Evolutionary conservation across 2,113 vertebrate genomes (phyloP).

Genomic region (Hippocampus guttulatus): DNA sequence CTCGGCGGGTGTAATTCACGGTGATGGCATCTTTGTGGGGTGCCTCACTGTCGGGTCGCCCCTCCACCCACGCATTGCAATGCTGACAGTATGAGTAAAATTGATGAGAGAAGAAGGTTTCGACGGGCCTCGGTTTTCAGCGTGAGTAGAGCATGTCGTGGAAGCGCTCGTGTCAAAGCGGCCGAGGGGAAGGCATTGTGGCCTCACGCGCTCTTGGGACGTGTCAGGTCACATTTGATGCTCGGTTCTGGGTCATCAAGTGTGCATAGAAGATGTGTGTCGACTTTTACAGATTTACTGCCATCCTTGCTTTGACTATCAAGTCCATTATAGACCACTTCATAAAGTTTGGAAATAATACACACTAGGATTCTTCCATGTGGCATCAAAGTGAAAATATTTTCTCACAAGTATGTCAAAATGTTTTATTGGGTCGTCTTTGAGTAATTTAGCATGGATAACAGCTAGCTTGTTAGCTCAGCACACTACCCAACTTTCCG

Average conservation of each 20-base stretch:
- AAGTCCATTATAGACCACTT: no score
- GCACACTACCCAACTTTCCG: no score
- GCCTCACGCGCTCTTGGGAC: slow-evolving; percentile 20
- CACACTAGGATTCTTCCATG: no score
- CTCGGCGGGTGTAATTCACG: not conserved
- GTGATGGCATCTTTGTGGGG: not conserved
- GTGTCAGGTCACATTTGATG: slow-evolving; percentile 31
- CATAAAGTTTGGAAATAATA: no score
- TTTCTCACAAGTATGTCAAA: no score
- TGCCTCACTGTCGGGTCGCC: not conserved
- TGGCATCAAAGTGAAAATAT: no score
- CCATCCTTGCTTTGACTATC: not conserved
- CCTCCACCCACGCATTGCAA: not conserved
- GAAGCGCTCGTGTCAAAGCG: slow-evolving; percentile 10
- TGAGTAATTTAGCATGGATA: no score
- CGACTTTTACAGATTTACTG: not conserved
- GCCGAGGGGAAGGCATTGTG: slow-evolving; percentile 24
- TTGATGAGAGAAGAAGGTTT: not conserved
- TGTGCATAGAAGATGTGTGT: not conserved
- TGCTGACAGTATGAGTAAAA: not conserved
- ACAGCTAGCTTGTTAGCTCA: no score
- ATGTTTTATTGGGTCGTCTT: no score
- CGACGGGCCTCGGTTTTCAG: not conserved
- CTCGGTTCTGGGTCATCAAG: slow-evolving; percentile 20
- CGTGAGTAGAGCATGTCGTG: not conserved